A percentile compares a stretch with the other conserved stretches of the same genome.
phyloP scores from a whole-genome alignment of 2,113 vertebrate species.

The Syrrhaptes paradoxus region DNA sequence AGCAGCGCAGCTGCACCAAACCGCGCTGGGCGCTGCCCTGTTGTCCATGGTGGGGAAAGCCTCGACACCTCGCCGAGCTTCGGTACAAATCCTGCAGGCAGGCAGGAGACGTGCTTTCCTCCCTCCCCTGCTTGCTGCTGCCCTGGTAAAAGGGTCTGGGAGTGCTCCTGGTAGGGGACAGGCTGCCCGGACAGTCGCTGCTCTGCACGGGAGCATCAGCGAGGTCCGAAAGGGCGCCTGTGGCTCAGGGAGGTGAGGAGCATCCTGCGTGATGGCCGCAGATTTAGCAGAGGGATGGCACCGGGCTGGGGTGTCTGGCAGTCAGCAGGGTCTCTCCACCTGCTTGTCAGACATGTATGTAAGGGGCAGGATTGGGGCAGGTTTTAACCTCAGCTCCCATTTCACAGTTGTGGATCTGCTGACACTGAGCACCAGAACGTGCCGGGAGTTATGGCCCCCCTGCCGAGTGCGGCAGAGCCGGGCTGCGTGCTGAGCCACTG shows the following conservation, averaged over 20 bases:
- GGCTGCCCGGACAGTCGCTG: not conserved
- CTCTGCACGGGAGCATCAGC: fast-evolving
- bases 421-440: fast-evolving
- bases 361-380: not conserved
- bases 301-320: not conserved
- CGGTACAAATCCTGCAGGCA: not conserved
- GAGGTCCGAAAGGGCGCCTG: fast-evolving
- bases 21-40: fast-evolving
- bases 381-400: not conserved
- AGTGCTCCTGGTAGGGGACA: not conserved
- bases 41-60: fast-evolving
- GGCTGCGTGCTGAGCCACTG: fast-evolving
- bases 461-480: fast-evolving
- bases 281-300: not conserved
- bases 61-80: not conserved
- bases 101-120: not conserved
- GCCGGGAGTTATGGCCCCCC: not conserved
- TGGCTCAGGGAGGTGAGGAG: not conserved
- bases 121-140: not conserved
- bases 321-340: not conserved
- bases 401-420: not conserved
- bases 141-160: not conserved
- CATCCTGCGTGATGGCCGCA: not conserved
- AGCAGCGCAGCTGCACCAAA: fast-evolving
- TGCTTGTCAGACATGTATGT: not conserved